Base-by-base conservation (phyloP, 2,113 vertebrate species). In the Lagopus leucura region DNA sequence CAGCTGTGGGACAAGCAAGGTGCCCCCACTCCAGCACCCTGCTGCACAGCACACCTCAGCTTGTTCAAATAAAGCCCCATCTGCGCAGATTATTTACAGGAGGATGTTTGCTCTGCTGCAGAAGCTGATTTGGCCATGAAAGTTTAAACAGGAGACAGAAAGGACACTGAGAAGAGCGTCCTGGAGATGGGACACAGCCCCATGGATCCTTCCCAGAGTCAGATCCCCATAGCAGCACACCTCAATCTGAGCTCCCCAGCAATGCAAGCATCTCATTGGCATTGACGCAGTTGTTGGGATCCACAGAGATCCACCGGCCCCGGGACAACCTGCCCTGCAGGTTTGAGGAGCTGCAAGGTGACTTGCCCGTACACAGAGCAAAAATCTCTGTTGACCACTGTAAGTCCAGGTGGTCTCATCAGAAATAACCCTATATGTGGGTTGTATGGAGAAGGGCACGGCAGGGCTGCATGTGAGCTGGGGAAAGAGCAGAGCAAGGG, bases 51-150 rank as follows among this genome's bases (percentile, higher is more conserved):
- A 36, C 65, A 27, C 69, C 34, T 5, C 79, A 73, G 50, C 88
- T 80, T 95, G 79, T 70, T 88, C 92, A 96, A 96, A 96, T 70
- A 94, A 91, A 94, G 63, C 84, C 48, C 91, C 94, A 89, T 94
- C 92, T 94, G 94, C 82, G 38, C 79, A 34, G 38, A 20, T 60
- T 60, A 65, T 94, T 93, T 91, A 73, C 42, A 85, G 67, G 85
- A 73, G 2, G 3, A 61, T 47, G 60, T 95, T 96, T 89, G 81
- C 71, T 90, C 75, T 84, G 14, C 11, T 52, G 42, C 75, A 83
- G 75, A 32, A 82, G 69, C 87, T 52, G 72, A 82, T 88, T 85
- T 45, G 67, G 45, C 13, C 71, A 43, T 81, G 76, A 22, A 86
- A 78, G 79, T 88, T 96, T 88, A 86, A 95, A 90, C 61, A 83